Evolutionary conservation across 1,140 invertebrate genomes (phyloP).

Genomic region (Papilio dardanus): DNA sequence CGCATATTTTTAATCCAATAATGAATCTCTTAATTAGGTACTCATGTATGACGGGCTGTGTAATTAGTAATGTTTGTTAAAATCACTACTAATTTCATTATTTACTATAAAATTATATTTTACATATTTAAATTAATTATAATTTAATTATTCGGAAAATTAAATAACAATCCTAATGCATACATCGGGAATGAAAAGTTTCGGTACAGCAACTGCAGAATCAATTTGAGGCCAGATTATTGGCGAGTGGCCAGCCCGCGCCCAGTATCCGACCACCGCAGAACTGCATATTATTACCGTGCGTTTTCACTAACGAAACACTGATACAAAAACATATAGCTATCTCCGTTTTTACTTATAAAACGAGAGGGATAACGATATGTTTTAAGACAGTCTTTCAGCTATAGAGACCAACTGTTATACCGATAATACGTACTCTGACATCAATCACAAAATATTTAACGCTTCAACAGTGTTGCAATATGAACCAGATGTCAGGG

Average conservation of each 20-base stretch:
- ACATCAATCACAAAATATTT: conserved; percentile 66
- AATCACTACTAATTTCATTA: not conserved
- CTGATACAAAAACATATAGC: not conserved
- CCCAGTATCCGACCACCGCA: conserved; percentile 62
- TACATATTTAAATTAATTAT: conserved; percentile 40
- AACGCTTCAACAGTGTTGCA: conserved; percentile 40
- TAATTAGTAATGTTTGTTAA: not conserved
- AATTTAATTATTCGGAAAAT: conserved; percentile 54
- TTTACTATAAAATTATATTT: not conserved
- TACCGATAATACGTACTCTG: conserved; percentile 63
- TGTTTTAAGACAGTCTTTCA: not conserved
- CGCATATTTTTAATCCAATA: not conserved
- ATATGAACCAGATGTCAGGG: conserved; percentile 17
- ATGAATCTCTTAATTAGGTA: not conserved
- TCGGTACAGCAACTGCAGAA: conserved; percentile 68
- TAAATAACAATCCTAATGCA: conserved; percentile 71
- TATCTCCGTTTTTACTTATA: not conserved
- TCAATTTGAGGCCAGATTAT: conserved; percentile 76
- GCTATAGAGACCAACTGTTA: conserved; percentile 25
- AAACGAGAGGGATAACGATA: not conserved
- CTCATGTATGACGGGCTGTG: not conserved
- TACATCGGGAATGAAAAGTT: conserved; percentile 68
- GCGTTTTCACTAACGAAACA: not conserved
- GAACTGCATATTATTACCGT: conserved; percentile 61
- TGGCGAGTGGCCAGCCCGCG: conserved; percentile 66